Evolutionary conservation across 2,113 vertebrate species (phyloP), one percentile per base, ranked within the genome.

Genomic region (Indicator maculatus): DNA sequence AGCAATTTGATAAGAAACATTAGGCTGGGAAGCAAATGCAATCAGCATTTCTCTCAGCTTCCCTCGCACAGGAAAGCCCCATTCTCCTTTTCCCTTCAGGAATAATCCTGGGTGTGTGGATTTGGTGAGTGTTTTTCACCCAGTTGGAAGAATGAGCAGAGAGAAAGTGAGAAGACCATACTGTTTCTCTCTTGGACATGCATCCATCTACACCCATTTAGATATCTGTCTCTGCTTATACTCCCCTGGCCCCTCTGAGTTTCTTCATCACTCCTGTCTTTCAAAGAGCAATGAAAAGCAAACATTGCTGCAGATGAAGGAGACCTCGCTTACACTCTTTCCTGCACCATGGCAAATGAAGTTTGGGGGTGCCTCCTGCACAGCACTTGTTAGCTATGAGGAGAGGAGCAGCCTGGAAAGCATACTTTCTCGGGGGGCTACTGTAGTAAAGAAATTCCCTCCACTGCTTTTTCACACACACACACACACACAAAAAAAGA

Each of bases 331-430:
- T 36, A n/a, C 1, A 2, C 63, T 79, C 28, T 21, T 21, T 56
- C 9, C 27, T 77, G 64, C 12, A 0, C 24, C 38, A 72, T 47
- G 63, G 67, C 23, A 59, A 2, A 21, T 14, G 33, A 72, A 14
- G 16, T 31, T 50, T n/a, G 45, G n/a, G 63, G 6, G 38, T 76
- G 53, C 10, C 23, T 14, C 27, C 7, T 36, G 38, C 23, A 5
- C 3, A 18, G 50, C 14, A 15, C 0, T 0, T 8, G 7, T 6
- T 44, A 26, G 9, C 26, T 59, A 0, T 2, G 4, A 30, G 45
- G 12, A 55, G 66, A 47, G 23, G 24, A 44, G 63, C 7, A 9
- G 12, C 55, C 36, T 53, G 33, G 33, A 55, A 53, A 53, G 27
- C 5, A 0, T 16, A 5, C 21, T 56, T 72, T 39, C 26, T 30